Percentiles rank a stretch among this genome's conserved stretches.
These are phyloP conservation scores for Melipona beecheii DNA, from an alignment of 2,888 invertebrate species.

Conservation along the genomic window DNA sequence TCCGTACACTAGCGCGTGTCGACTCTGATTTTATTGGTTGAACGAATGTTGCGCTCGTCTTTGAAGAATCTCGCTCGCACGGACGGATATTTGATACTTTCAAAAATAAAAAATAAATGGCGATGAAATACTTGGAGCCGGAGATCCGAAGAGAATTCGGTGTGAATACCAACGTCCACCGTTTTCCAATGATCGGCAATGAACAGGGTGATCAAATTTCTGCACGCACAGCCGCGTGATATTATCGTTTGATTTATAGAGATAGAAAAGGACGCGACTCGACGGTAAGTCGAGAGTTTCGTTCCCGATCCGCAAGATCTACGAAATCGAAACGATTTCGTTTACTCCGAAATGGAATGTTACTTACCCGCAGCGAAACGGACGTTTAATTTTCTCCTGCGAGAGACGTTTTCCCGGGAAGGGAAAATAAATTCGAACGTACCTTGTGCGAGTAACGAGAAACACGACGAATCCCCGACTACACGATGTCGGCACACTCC, in stretches of 20 bases:
- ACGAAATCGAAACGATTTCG: background rate
- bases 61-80: background rate
- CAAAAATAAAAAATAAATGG: background rate
- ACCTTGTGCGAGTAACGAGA: constrained; percentile 77
- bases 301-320: background rate
- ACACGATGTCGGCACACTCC: constrained; percentile 68
- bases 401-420: background rate
- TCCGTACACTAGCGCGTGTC: background rate
- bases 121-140: background rate
- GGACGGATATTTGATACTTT: background rate
- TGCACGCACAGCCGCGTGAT: background rate
- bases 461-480: constrained; percentile 71
- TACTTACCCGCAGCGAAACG: background rate
- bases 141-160: background rate
- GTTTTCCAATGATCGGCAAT: background rate
- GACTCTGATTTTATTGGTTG: background rate
- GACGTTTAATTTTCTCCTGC: background rate
- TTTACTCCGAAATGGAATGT: no score
- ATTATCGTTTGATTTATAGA: constrained; percentile 9
- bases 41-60: no score
- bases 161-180: no score
- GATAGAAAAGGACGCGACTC: background rate
- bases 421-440: constrained; percentile 44
- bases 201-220: constrained; percentile 4
- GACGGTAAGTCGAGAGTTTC: background rate